Base-by-base conservation (phyloP, 2,113 vertebrate genomes). In the Tauraco erythrolophus region DNA sequence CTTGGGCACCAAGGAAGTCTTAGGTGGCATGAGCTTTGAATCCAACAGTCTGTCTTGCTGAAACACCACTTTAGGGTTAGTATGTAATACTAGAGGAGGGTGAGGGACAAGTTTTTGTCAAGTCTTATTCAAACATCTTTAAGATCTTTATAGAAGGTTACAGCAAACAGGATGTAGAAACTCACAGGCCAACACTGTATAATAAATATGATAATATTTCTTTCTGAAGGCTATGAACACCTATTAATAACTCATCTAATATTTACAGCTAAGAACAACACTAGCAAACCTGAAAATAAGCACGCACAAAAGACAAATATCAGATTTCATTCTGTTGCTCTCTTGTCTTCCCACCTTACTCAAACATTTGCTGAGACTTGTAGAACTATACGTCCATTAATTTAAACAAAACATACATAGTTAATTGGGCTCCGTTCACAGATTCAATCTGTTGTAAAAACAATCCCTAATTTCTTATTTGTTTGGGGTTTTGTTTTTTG, bases 361-460 rank as follows among this genome's bases (percentile, higher is more conserved):
- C 81, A 94, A 88, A 91, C 2, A 45, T 92, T 84, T 85, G 61
- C 54, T 82, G 84, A 77, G 74, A 57, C 58, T 75, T 71, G 46
- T 46, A 65, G 24, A 83, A 70, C 31, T 60, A 21, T 66, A 60
- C 1, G 2, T 27, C 86, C 30, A 28, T 92, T 84, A 75, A 76
- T 68, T 70, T 89, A 84, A 76, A 58, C 51, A 90, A 88, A 89
- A 66, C 37, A 24, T 35, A 64, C 22, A 22, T 9, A 25, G 50
- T 72, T 94, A 87, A 79, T 83, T 58, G 70, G 66, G 45, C 41
- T 76, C 50, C 68, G 65, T n/a, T 86, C 48, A 70, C 23, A 94
- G 46, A 58, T 87, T 85, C 77, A 81, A 39, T 69, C 41, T 87
- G n/a, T 71, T 84, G 45, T 89, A 61, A 86, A 86, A 95, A 72